phyloP scores from a whole-genome alignment of 2,888 invertebrate genomes.

The Celastrina argiolus region DNA sequence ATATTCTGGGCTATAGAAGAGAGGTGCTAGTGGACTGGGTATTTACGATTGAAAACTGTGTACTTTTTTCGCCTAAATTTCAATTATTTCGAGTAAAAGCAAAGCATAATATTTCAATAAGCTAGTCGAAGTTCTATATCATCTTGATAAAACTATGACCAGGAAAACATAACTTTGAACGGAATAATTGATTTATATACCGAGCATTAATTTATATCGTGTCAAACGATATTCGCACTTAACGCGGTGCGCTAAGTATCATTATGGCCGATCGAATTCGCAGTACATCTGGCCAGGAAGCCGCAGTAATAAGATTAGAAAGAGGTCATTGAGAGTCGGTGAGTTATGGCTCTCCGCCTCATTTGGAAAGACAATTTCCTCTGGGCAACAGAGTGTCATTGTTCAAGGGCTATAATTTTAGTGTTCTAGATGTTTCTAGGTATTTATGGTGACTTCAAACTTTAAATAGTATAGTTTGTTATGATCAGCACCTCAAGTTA shows the following conservation, averaged over 20 bases:
- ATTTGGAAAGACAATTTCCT: constrained; percentile 72
- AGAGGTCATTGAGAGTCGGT: constrained; percentile 39
- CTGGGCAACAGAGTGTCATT: constrained; percentile 58
- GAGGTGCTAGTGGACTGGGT: too few species aligned
- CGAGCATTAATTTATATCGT: not conserved
- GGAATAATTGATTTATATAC: constrained; percentile 3
- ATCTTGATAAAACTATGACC: not conserved
- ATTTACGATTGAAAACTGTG: too few species aligned
- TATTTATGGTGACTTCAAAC: constrained; percentile 28
- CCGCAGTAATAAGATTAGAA: constrained; percentile 38
- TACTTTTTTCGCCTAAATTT: too few species aligned
- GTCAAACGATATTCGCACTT: not conserved
- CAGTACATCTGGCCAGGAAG: constrained; percentile 31
- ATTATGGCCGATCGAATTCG: constrained; percentile 5
- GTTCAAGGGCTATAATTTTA: constrained; percentile 37
- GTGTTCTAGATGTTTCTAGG: constrained; percentile 22
- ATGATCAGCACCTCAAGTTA: too few species aligned
- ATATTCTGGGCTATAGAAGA: too few species aligned
- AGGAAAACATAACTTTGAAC: constrained; percentile 10
- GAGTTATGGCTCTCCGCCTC: constrained; percentile 58
- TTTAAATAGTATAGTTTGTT: too few species aligned
- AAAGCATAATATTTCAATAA: not conserved
- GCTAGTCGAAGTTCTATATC: not conserved
- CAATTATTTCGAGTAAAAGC: too few species aligned
- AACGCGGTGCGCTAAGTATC: not conserved